These are phyloP conservation scores for Elanus axillaris DNA, from an alignment of 2,113 vertebrate species.

Conservation along the genomic window DNA sequence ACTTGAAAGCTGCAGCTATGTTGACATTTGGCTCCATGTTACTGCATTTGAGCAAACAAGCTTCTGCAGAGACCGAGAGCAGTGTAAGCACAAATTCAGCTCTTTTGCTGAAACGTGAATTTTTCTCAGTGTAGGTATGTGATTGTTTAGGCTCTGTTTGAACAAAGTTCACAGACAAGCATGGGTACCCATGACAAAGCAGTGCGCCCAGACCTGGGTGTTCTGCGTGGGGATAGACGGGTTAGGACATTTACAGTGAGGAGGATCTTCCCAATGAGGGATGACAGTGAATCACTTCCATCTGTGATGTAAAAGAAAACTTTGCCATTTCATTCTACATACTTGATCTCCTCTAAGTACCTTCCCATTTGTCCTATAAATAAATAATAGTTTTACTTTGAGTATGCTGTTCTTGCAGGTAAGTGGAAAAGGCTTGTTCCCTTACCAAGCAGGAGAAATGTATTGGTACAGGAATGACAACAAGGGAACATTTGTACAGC, in stretches of 20 bases:
- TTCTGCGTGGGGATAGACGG: not conserved
- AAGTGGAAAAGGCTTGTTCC: not conserved
- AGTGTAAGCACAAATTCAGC: not conserved
- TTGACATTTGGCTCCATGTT: not conserved
- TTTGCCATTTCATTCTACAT: constrained; percentile 4
- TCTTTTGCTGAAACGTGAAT: not conserved
- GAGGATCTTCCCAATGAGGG: not conserved
- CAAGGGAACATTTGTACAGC: not conserved
- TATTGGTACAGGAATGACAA: not conserved
- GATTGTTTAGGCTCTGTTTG: not conserved
- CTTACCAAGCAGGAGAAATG: not conserved
- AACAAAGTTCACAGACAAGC: not conserved
- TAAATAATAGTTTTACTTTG: not conserved
- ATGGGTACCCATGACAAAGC: constrained; percentile 35
- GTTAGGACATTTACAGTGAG: not conserved
- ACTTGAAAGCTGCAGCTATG: not conserved
- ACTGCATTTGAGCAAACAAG: not conserved
- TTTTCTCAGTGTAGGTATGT: not conserved
- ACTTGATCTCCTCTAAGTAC: constrained; percentile 15
- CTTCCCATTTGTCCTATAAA: constrained; percentile 33
- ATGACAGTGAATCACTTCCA: not conserved
- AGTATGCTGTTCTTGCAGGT: not conserved
- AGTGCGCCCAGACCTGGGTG: not conserved
- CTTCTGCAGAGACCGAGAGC: not conserved
- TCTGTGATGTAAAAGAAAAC: constrained; percentile 34